Percentiles rank a stretch among this genome's conserved stretches.
Conservation (phyloP, 2,113 vertebrate species). For the Perca flavescens region DNA sequence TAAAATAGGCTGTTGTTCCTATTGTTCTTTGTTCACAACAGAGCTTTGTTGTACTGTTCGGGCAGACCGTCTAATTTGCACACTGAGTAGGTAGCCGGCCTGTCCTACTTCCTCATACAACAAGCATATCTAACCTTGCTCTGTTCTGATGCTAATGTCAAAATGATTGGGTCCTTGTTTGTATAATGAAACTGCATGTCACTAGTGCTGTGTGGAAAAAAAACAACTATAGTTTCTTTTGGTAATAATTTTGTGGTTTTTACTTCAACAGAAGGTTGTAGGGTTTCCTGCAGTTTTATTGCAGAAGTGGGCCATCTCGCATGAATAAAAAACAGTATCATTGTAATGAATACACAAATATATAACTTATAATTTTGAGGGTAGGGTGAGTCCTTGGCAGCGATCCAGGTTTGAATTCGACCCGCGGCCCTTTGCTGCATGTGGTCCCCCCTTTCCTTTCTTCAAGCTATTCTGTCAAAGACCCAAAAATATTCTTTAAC, state of each 20-base stretch:
- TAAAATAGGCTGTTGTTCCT: conserved; percentile 41
- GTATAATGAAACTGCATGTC: background rate
- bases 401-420: too few relatives aligned
- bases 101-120: conserved; percentile 18
- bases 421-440: too few relatives aligned
- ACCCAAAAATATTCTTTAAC: too few relatives aligned
- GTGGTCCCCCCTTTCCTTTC: too few relatives aligned
- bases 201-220: background rate
- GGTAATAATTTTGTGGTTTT: background rate
- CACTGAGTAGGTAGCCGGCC: conserved; percentile 28
- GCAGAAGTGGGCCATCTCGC: background rate
- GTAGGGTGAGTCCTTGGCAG: too few relatives aligned
- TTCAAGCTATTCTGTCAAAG: too few relatives aligned
- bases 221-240: background rate
- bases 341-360: background rate
- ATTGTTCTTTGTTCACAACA: conserved; percentile 62
- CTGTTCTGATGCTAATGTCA: background rate
- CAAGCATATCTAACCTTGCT: background rate
- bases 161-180: background rate
- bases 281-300: background rate
- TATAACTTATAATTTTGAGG: too few relatives aligned
- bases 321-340: background rate
- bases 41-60: conserved; percentile 49
- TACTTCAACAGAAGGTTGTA: background rate
- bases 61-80: conserved; percentile 26